Base-by-base conservation (phyloP, 2,113 vertebrate species). In the Cottus gobio region DNA sequence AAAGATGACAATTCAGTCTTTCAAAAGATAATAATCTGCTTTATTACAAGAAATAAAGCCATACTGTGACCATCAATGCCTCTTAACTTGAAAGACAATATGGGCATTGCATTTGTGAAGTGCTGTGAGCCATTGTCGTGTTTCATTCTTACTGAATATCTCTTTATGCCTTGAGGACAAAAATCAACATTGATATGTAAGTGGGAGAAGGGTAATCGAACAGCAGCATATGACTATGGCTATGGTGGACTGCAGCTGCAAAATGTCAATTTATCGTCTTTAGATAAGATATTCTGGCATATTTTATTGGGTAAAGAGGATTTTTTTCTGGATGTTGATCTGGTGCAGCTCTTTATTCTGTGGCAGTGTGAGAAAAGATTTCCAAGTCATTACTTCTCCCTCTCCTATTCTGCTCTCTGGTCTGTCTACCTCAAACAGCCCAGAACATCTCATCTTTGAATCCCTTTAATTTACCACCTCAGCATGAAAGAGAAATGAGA, bases 281-380 rank as follows among this genome's bases (percentile, higher is more conserved):
- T 16, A 36, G 65, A 83, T 77, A 68, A 70, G 24, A 80, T 24
- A 75, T 67, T 66, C 86, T 0, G 7, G n/a, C 63, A 75, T 24
- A 65, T 57, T 37, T 68, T 71, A 73, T 80, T 66, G 56, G 52
- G 36, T 68, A 42, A 67, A 63, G 37, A 62, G 22, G 54, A 74
- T 52, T 79, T 5, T 4, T 46, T 69, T n/a, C n/a, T n/a, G n/a
- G n/a, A 39, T 79, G 72, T 80, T 80, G 67, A 83, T 80, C 39
- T 77, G 31, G 7, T 24, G 54, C 13, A 70, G 46, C 42, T 70
- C n/a, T 77, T 72, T 81, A 67, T 75, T 60, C 70, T 28, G n/a
- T n/a, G 58, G 42, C 13, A 28, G 46, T 75, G 24, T 34, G 34
- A 79, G 39, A 52, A 36, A 44, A 52, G 26, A 58, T 64, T 44